Percentiles rank a stretch among this genome's conserved stretches.
Conservation (phyloP, 2,797 vertebrate genomes). For the Oryzias sinensis region DNA sequence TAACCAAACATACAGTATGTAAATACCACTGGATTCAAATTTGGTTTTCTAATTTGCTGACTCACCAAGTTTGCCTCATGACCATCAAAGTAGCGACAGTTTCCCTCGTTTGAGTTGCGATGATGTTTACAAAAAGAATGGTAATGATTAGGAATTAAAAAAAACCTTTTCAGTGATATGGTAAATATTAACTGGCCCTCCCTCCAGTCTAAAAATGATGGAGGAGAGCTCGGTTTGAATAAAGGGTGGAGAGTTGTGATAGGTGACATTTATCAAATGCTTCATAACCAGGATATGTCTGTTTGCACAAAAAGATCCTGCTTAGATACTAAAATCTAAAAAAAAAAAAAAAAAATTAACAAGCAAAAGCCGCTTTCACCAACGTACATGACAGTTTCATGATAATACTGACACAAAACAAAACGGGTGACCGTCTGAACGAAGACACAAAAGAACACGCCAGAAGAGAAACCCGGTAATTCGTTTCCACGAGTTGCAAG, state of each 20-base stretch:
- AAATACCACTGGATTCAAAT: constrained; percentile 55
- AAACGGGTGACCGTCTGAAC: constrained; percentile 17
- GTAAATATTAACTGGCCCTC: constrained; percentile 23
- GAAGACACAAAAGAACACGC: constrained; percentile 3
- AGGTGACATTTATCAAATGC: constrained; percentile 57
- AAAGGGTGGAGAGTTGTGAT: constrained; percentile 64
- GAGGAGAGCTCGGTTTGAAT: constrained; percentile 62
- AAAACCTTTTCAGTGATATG: constrained; percentile 27
- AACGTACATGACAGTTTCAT: constrained; percentile 28
- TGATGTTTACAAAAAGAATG: constrained; percentile 17
- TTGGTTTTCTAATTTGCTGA: constrained; percentile 44
- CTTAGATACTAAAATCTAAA: constrained; percentile 24
- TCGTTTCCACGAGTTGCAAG: constrained; percentile 48
- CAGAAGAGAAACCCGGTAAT: constrained; percentile 20
- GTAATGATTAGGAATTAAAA: constrained; percentile 13
- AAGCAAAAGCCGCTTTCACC: constrained; percentile 12
- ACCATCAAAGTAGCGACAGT: constrained; percentile 16
- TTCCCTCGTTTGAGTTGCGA: constrained; percentile 8
- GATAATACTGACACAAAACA: constrained; percentile 19
- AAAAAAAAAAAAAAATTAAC: constrained; percentile 1
- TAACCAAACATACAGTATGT: constrained; percentile 35
- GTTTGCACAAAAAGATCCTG: constrained; percentile 74
- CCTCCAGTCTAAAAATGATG: constrained; percentile 27
- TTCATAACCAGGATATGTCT: constrained; percentile 73
- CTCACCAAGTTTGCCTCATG: constrained; percentile 27